Evolutionary conservation across 2,888 invertebrate genomes (phyloP).

Genomic region (Tineola bisselliella): DNA sequence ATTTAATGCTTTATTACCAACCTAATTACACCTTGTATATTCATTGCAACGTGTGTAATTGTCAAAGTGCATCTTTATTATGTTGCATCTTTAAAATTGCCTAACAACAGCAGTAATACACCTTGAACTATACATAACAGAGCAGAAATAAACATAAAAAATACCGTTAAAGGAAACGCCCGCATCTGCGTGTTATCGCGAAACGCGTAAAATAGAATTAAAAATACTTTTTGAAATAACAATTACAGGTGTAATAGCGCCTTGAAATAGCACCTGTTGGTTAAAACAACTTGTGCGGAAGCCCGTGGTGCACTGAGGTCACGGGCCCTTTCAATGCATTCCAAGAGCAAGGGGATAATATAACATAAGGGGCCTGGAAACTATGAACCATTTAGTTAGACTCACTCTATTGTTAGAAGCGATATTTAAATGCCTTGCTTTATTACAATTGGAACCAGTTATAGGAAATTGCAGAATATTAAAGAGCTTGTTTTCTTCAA

Average conservation of each 20-base stretch:
- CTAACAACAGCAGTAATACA: background rate
- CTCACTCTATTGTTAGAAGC: background rate
- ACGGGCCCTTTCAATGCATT: slow-evolving; percentile 25
- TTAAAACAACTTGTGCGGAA: slow-evolving; percentile 25
- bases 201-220: slow-evolving; percentile 25
- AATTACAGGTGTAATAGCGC: slow-evolving; percentile 43
- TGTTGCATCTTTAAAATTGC: background rate
- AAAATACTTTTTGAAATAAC: slow-evolving; percentile 23
- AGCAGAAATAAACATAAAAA: slow-evolving; percentile 9
- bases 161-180: slow-evolving; percentile 26
- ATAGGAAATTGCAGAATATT: slow-evolving; percentile 1
- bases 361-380: background rate
- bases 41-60: background rate
- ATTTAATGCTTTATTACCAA: background rate
- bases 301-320: slow-evolving; percentile 28
- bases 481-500: background rate
- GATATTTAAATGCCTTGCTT: background rate
- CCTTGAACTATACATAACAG: slow-evolving; percentile 6
- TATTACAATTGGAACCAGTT: background rate
- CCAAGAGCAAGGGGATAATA: background rate
- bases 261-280: slow-evolving; percentile 36
- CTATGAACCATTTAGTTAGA: background rate
- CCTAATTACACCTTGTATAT: background rate
- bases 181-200: slow-evolving; percentile 21
- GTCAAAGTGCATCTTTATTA: background rate